Evolutionary conservation across 2,888 invertebrate genomes (phyloP), one percentile per base, ranked within the genome.

Genomic region (Drymonia ruficornis): DNA sequence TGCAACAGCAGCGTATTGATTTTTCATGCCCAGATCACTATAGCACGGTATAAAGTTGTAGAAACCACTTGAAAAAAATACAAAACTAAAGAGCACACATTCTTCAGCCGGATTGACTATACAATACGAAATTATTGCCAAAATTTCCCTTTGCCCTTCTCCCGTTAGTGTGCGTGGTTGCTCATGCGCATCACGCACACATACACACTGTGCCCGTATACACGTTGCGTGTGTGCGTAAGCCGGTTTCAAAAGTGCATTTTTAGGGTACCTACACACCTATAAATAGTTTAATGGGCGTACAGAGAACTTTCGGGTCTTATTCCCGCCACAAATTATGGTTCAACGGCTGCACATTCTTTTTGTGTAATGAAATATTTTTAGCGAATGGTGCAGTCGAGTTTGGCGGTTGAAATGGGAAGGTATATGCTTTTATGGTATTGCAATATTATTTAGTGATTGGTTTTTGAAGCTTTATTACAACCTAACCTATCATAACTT

Each of bases 91-190:
- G n/a, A n/a, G 19, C 50, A 61, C 82, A 79, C 70, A 46, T 0
- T 62, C 0, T 43, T 65, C 4, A 0, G 46, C 9, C 58, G 72
- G 36, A 62, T 58, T 43, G 4, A 23, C 54, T 63, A 44, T 74
- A 80, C 56, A 63, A 74, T 63, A 77, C 80, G 76, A 85, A 86
- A 83, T 84, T 81, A 87, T 90, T 87, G 86, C 90, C 91, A 78
- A 91, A 91, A 87, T 91, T 90, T 90, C 89, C 89, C 87, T 90
- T 87, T 80, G 88, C 88, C 89, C 89, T 89, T 84, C 74, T 50
- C 53, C 38, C 51, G 54, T 34, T 11, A 66, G 81, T 80, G 80
- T 78, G 82, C 50, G 75, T 65, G 59, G 42, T 70, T 75, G 69
- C 73, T 74, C 78, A 61, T 43, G 71, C 67, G 73, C 71, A 63